A percentile compares a stretch with the other conserved stretches of the same genome.
Evolutionary conservation across 2,888 invertebrate species (phyloP).

Genomic region (Kuschelorhynchus macadamiae): DNA sequence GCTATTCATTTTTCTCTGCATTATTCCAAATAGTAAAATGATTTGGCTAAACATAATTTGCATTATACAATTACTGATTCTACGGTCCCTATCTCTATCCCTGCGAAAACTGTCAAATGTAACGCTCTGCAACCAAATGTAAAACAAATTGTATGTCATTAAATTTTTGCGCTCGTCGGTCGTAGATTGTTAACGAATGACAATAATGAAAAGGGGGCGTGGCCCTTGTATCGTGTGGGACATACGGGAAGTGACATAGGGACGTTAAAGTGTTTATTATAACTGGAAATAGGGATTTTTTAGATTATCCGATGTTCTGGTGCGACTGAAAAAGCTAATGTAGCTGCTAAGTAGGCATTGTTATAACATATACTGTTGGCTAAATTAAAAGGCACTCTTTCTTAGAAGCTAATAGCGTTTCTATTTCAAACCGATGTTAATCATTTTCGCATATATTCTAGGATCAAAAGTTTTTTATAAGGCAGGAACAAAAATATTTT

Average conservation of each 20-base stretch:
- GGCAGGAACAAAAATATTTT: not conserved
- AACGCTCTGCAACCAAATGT: conserved; percentile 59
- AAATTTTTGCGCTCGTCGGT: conserved; percentile 68
- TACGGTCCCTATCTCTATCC: too few species aligned
- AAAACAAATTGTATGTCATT: conserved; percentile 68
- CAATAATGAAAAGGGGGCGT: conserved; percentile 68
- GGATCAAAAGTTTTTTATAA: too few species aligned
- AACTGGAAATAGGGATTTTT: conserved; percentile 8
- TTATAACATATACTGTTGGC: too few species aligned
- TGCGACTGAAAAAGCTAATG: not conserved
- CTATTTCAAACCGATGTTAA: too few species aligned
- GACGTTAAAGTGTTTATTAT: conserved; percentile 31
- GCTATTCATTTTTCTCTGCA: too few species aligned
- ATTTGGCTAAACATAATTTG: too few species aligned
- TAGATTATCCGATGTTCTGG: too few species aligned
- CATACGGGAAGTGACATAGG: conserved; percentile 62
- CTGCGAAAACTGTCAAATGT: conserved; percentile 41
- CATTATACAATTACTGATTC: too few species aligned
- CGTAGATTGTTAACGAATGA: conserved; percentile 69
- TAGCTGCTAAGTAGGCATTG: not conserved
- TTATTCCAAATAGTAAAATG: too few species aligned
- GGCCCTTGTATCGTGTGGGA: conserved; percentile 61
- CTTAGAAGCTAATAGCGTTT: too few species aligned
- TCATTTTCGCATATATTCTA: too few species aligned
- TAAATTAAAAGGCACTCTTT: too few species aligned